phyloP scores from a whole-genome alignment of 1,140 invertebrate genomes.

The Lordiphosa clarofinis region DNA sequence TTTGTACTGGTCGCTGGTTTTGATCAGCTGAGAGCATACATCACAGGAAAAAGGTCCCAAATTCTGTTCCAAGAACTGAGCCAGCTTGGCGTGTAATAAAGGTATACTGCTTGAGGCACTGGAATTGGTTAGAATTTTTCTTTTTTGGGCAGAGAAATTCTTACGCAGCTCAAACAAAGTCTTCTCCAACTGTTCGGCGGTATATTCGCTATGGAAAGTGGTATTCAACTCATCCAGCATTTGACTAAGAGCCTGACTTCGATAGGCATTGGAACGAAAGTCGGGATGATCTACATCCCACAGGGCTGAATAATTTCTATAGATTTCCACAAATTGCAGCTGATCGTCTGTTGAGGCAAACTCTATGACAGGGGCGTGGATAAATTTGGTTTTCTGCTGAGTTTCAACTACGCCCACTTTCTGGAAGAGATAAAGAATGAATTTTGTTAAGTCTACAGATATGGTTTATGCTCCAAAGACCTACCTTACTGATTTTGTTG shows the following conservation, averaged over 20 bases:
- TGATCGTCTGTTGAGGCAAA: conserved; percentile 51
- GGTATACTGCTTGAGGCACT: conserved; percentile 33
- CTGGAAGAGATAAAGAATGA: conserved; percentile 13
- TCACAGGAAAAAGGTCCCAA: conserved; percentile 69
- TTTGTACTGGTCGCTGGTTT: conserved; percentile 73
- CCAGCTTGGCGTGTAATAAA: conserved; percentile 53
- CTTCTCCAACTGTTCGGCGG: conserved; percentile 58
- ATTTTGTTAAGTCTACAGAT: too few relatives aligned
- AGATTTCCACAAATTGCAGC: conserved; percentile 69
- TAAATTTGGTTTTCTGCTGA: conserved; percentile 57
- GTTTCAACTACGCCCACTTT: conserved; percentile 65
- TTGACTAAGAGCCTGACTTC: conserved; percentile 56
- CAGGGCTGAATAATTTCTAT: conserved; percentile 60
- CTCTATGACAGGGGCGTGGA: conserved; percentile 47
- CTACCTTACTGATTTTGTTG: conserved; percentile 64
- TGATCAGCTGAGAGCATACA: conserved; percentile 53
- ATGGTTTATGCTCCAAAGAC: too few relatives aligned
- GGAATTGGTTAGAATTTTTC: conserved; percentile 46
- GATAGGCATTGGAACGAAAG: conserved; percentile 67
- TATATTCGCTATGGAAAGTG: conserved; percentile 31
- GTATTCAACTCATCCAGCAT: conserved; percentile 67
- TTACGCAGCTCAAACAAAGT: conserved; percentile 65
- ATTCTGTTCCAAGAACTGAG: conserved; percentile 62
- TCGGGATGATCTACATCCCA: conserved; percentile 76
- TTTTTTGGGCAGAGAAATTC: conserved; percentile 61